Evolutionary conservation across 2,113 vertebrate species (phyloP).

Genomic region (Boulengeromyrus knoepffleri): DNA sequence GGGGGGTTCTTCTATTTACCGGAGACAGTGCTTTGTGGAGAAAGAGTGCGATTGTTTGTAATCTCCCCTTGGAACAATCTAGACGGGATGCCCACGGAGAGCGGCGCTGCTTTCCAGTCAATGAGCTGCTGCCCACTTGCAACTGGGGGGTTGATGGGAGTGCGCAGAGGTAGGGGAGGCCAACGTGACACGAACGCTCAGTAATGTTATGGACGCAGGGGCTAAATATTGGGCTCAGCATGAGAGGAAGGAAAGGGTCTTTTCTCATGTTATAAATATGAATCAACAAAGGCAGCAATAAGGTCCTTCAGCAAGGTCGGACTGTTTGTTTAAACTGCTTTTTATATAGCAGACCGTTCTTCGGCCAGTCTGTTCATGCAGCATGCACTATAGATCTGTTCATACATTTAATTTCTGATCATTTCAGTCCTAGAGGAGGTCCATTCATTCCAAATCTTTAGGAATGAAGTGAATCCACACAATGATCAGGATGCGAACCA

Average conservation of each 20-base stretch:
- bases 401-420: background rate
- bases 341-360: background rate
- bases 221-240: background rate
- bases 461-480: background rate
- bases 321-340: background rate
- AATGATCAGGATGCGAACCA: background rate
- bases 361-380: background rate
- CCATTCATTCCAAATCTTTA: background rate
- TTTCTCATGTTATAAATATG: background rate
- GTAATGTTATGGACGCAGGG: background rate
- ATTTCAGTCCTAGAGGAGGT: background rate
- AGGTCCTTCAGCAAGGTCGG: background rate
- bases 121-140: background rate
- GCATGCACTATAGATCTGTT: background rate
- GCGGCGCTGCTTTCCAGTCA: background rate
- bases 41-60: slow-evolving; percentile 15
- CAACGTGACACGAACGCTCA: background rate
- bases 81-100: background rate
- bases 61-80: background rate
- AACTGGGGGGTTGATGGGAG: background rate
- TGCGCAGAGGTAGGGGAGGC: background rate
- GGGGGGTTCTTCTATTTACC: slow-evolving; percentile 5
- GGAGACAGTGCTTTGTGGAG: slow-evolving; percentile 16
- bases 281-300: background rate
- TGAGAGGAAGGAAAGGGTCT: background rate